phyloP scores from a whole-genome alignment of 2,888 invertebrate species.

The Drosophila subquinaria region DNA sequence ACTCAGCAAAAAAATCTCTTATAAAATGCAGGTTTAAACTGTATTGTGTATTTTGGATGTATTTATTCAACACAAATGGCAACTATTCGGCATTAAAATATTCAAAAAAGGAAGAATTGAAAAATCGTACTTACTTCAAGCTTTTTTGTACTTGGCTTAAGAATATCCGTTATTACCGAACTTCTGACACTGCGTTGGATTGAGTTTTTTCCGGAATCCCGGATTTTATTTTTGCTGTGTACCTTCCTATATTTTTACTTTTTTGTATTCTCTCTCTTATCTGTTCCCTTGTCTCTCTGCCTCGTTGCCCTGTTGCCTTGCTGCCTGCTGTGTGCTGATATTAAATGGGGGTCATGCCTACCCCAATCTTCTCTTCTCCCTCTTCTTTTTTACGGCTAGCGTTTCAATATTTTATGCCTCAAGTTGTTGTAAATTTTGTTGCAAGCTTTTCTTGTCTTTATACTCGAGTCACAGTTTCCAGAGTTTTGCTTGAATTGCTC shows the following conservation, averaged over 20 bases:
- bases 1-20: neutral
- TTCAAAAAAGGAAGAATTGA: no score
- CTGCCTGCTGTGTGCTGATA: slow-evolving; percentile 50
- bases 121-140: no score
- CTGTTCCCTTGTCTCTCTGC: slow-evolving; percentile 1
- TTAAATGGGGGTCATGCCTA: slow-evolving; percentile 36
- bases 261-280: neutral
- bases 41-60: no score
- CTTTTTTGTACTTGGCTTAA: no score
- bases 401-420: slow-evolving; percentile 74
- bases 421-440: slow-evolving; percentile 67
- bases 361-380: slow-evolving; percentile 37
- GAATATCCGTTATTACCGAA: no score
- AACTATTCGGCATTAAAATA: no score
- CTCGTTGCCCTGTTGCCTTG: slow-evolving; percentile 9
- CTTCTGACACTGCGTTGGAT: no score
- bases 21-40: no score
- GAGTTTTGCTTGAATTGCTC: slow-evolving; percentile 31
- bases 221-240: no score
- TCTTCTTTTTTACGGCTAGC: slow-evolving; percentile 63
- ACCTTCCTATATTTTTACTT: neutral
- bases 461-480: slow-evolving; percentile 27
- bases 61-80: no score
- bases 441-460: slow-evolving; percentile 24
- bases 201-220: no score